Conservation (phyloP, 2,888 invertebrate species). For the Tupiocoris notatus region DNA sequence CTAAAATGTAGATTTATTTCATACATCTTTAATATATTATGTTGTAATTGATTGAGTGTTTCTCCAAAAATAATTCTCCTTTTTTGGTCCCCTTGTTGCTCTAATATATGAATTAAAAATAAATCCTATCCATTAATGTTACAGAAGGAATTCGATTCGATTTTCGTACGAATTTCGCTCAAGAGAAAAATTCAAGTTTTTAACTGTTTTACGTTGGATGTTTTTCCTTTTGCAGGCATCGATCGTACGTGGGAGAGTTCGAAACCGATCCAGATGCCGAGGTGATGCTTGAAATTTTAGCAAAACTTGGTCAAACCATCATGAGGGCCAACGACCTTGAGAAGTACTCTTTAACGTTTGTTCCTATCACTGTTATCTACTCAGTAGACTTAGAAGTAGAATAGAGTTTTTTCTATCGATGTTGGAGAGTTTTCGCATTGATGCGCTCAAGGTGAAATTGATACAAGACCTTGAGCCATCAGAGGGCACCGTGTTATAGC, state of each 20-base stretch:
- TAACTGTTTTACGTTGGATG: too few species aligned
- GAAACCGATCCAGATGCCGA: constrained; percentile 73
- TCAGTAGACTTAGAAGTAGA: background rate
- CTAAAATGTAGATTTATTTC: too few species aligned
- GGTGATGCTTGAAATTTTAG: constrained; percentile 69
- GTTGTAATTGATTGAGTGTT: too few species aligned
- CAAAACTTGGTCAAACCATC: constrained; percentile 72
- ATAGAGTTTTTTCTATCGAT: background rate
- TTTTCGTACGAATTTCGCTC: too few species aligned
- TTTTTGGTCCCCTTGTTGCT: too few species aligned
- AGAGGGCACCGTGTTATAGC: background rate
- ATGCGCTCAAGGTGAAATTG: background rate
- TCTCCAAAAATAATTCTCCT: too few species aligned
- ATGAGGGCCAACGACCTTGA: constrained; percentile 75
- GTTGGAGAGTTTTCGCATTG: background rate
- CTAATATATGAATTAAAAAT: too few species aligned
- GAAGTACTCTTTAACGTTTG: constrained; percentile 58
- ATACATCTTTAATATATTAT: too few species aligned
- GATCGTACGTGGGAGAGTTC: constrained; percentile 52
- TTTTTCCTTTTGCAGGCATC: constrained; percentile 47
- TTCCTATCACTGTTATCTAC: constrained; percentile 14
- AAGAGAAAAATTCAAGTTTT: too few species aligned
- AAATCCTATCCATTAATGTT: too few species aligned
- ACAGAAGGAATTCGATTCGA: too few species aligned
- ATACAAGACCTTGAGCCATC: background rate